Evolutionary conservation across 2,113 vertebrate genomes (phyloP).

Genomic region (Neolamprologus variostigma): DNA sequence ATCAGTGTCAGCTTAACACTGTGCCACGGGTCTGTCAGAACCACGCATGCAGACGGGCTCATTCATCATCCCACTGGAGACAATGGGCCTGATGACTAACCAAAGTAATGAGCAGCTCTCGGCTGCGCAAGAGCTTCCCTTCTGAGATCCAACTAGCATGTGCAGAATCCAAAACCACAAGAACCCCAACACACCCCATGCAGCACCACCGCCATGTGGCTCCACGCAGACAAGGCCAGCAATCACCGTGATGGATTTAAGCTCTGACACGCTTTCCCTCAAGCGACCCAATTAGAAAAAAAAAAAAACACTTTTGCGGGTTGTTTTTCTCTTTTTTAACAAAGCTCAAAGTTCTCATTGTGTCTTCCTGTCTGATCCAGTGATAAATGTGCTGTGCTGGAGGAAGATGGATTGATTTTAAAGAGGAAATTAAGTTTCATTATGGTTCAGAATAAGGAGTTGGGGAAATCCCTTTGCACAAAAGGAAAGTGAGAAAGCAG

Average conservation of each 20-base stretch:
- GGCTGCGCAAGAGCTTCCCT: conserved; percentile 28
- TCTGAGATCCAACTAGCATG: conserved; percentile 46
- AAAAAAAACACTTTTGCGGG: conserved; percentile 37
- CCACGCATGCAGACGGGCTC: conserved; percentile 32
- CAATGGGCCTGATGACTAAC: conserved; percentile 44
- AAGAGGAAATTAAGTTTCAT: conserved; percentile 39
- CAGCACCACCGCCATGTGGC: conserved; percentile 23
- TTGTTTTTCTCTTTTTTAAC: conserved; percentile 12
- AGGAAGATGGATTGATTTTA: conserved; percentile 22
- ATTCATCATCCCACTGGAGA: conserved; percentile 62
- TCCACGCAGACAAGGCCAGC: conserved; percentile 48
- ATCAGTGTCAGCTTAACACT: conserved; percentile 21
- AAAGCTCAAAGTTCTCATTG: conserved; percentile 13
- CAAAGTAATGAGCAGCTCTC: conserved; percentile 54
- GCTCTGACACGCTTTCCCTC: conserved; percentile 47
- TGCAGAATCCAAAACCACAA: conserved; percentile 49
- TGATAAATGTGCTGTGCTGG: not conserved
- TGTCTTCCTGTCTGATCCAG: not conserved
- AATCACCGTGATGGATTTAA: conserved; percentile 64
- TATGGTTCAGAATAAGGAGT: conserved; percentile 9
- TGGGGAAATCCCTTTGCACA: conserved; percentile 34
- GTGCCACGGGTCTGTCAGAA: conserved; percentile 27
- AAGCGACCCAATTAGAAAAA: conserved; percentile 42
- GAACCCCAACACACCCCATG: conserved; percentile 35
- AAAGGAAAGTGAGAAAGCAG: conserved; percentile 37